A percentile compares a stretch with the other conserved stretches of the same genome.
phyloP scores from a whole-genome alignment of 2,797 vertebrate genomes.

The Silurus lanzhouensis region DNA sequence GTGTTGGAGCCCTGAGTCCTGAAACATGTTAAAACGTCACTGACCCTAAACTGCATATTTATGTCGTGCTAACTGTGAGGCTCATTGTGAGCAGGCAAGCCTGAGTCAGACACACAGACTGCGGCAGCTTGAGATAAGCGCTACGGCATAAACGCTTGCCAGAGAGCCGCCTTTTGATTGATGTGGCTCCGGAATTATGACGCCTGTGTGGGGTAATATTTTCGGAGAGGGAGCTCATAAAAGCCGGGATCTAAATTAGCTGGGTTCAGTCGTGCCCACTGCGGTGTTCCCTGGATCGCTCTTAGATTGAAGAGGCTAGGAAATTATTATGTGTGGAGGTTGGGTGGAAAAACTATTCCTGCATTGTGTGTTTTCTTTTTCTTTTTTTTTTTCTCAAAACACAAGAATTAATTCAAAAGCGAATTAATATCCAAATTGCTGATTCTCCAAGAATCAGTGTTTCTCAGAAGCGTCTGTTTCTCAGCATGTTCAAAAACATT shows the following conservation, averaged over 20 bases:
- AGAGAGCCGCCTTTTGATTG: slow-evolving; percentile 71
- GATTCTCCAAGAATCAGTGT: neutral
- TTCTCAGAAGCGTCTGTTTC: slow-evolving; percentile 25
- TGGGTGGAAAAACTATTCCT: neutral
- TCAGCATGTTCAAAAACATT: slow-evolving; percentile 45
- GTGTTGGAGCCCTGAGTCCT: slow-evolving; percentile 59
- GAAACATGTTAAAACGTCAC: slow-evolving; percentile 79
- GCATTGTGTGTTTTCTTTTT: neutral
- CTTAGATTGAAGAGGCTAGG: slow-evolving; percentile 70
- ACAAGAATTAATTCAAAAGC: neutral
- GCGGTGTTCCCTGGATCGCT: slow-evolving; percentile 66
- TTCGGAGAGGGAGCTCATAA: slow-evolving; percentile 66
- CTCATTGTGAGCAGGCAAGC: slow-evolving; percentile 62
- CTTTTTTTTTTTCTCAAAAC: neutral
- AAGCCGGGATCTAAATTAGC: slow-evolving; percentile 74
- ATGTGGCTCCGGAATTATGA: slow-evolving; percentile 76
- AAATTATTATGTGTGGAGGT: slow-evolving; percentile 42
- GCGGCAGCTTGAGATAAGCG: slow-evolving; percentile 80
- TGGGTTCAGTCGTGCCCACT: slow-evolving; percentile 71
- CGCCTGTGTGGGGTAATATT: slow-evolving; percentile 71
- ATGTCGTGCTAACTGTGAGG: slow-evolving; percentile 71
- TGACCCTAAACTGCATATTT: slow-evolving; percentile 78
- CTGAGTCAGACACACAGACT: slow-evolving; percentile 71
- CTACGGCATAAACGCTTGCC: slow-evolving; percentile 72
- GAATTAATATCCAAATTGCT: neutral